A percentile compares a stretch with the other conserved stretches of the same genome.
Conservation (phyloP, 2,888 invertebrate genomes). For the Dioctria rufipes region DNA sequence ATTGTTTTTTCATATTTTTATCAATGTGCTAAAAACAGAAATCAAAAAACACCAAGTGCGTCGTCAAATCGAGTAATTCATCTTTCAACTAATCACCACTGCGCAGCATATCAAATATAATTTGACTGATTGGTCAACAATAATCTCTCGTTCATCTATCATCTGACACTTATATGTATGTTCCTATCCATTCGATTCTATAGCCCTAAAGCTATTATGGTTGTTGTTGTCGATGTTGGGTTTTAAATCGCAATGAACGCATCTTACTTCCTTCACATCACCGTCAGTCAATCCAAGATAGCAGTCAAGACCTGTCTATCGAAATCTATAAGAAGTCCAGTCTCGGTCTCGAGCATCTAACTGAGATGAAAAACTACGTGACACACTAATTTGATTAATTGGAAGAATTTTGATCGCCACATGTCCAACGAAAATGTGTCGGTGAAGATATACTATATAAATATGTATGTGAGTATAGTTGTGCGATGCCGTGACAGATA, state of each 20-base stretch:
- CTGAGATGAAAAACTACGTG: slow-evolving; percentile 49
- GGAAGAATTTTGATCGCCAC: slow-evolving; percentile 53
- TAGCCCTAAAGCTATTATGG: slow-evolving; percentile 26
- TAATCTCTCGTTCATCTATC: slow-evolving; percentile 33
- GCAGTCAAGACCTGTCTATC: not conserved
- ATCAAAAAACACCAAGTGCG: too few species aligned
- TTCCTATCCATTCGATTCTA: slow-evolving; percentile 8
- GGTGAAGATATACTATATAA: not conserved
- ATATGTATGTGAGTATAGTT: not conserved
- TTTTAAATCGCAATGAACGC: slow-evolving; percentile 10
- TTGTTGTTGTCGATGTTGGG: not conserved
- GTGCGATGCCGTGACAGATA: slow-evolving; percentile 42
- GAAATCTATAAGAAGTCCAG: not conserved
- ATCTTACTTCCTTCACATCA: slow-evolving; percentile 9
- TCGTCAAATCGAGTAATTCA: slow-evolving; percentile 1
- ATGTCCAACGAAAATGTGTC: slow-evolving; percentile 51
- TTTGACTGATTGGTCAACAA: slow-evolving; percentile 46
- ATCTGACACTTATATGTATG: slow-evolving; percentile 11
- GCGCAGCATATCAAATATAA: slow-evolving; percentile 4
- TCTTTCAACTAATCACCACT: slow-evolving; percentile 47
- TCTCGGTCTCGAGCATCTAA: not conserved
- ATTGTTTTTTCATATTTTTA: too few species aligned
- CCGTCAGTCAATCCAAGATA: too few species aligned
- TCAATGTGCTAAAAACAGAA: too few species aligned
- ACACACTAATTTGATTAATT: slow-evolving; percentile 57